A percentile compares a stretch with the other conserved stretches of the same genome.
phyloP scores from a whole-genome alignment of 2,113 vertebrate species.

The Amazona vittata region DNA sequence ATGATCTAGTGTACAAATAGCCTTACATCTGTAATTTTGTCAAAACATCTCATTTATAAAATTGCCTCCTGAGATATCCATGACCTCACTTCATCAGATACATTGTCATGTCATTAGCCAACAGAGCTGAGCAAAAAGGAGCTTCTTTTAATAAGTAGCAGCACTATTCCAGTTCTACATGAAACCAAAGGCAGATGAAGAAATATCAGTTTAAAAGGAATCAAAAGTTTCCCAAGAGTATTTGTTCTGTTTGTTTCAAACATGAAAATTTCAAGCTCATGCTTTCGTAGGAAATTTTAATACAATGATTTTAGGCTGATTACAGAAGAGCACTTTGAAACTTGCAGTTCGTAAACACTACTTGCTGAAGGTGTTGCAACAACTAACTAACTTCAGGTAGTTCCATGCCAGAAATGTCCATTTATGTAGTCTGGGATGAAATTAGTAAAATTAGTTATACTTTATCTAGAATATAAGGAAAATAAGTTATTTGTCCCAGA shows the following conservation, averaged over 20 bases:
- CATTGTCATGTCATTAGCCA: not conserved
- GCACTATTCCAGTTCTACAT: not conserved
- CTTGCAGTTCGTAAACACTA: not conserved
- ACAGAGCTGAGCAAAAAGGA: not conserved
- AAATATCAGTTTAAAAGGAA: not conserved
- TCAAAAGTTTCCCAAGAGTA: not conserved
- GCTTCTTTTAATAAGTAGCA: not conserved
- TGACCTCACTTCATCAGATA: not conserved
- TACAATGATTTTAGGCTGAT: not conserved
- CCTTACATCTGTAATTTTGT: not conserved
- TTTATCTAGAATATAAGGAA: not conserved
- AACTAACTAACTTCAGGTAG: not conserved
- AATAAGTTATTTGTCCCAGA: not conserved
- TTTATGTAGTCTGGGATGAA: not conserved
- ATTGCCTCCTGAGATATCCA: not conserved
- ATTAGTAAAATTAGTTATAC: not conserved
- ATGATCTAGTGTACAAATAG: not conserved
- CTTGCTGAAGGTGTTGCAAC: not conserved
- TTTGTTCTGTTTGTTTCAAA: not conserved
- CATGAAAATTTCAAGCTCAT: not conserved
- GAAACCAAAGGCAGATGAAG: not conserved
- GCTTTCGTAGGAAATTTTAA: not conserved
- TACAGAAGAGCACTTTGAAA: not conserved
- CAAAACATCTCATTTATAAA: not conserved
- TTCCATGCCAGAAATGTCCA: not conserved